Conservation (phyloP, 2,797 vertebrate genomes). For the Amblyraja radiata region DNA sequence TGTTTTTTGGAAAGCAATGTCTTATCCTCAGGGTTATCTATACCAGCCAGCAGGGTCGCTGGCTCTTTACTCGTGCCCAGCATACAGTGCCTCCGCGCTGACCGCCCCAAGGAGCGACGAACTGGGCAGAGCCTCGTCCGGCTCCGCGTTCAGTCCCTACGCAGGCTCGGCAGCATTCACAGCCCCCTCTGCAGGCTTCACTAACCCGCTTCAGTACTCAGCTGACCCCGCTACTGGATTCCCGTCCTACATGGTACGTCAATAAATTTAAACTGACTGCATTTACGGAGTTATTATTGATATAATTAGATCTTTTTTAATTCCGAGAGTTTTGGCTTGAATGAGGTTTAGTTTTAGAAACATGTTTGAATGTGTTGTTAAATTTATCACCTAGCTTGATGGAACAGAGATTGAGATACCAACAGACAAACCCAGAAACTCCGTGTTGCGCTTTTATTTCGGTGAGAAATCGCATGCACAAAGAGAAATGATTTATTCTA, state of each 20-base stretch:
- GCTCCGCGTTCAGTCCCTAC: constrained; percentile 93
- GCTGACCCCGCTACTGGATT: constrained; percentile 86
- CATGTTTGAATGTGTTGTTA: constrained; percentile 17
- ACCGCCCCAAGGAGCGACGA: constrained; percentile 88
- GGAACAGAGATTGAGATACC: background rate
- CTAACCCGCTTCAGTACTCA: constrained; percentile 85
- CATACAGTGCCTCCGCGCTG: constrained; percentile 86
- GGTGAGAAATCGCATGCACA: background rate
- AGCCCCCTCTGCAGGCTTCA: constrained; percentile 83
- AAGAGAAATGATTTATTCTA: background rate
- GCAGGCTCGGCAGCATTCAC: constrained; percentile 94
- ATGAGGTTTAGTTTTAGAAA: background rate
- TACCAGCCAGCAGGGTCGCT: constrained; percentile 96
- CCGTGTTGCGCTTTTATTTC: background rate
- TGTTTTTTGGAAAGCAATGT: constrained; percentile 69
- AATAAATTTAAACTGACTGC: constrained; percentile 50
- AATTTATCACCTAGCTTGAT: background rate
- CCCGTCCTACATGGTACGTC: constrained; percentile 85
- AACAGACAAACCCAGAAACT: background rate
- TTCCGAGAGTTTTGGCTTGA: background rate
- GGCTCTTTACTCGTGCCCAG: constrained; percentile 93
- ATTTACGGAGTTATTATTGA: background rate
- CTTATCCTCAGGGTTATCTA: constrained; percentile 99
- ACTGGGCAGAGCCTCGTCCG: constrained; percentile 84
- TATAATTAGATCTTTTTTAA: background rate